Conservation (phyloP, 1,140 invertebrate species). For the Caenorhabditis elegans region DNA sequence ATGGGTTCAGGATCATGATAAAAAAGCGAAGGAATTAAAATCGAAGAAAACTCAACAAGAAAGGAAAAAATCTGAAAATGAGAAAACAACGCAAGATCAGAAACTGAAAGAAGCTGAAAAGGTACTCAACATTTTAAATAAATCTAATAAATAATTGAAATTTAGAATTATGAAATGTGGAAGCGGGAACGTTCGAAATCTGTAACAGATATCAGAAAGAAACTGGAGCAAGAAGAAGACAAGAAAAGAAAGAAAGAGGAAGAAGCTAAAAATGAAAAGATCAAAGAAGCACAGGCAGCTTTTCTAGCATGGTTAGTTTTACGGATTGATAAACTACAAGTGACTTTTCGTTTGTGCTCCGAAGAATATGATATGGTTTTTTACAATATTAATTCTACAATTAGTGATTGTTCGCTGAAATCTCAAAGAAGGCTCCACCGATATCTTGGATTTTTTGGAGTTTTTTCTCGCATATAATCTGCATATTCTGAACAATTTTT, state of each 20-base stretch:
- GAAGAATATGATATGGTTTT: no score
- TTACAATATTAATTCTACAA: no score
- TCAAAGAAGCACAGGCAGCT: conserved; percentile 2
- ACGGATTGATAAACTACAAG: no score
- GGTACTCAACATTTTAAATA: background rate
- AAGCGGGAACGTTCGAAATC: conserved; percentile 13
- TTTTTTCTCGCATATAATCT: no score
- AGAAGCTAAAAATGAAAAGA: conserved; percentile 6
- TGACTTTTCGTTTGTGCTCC: no score
- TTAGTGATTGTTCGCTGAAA: no score
- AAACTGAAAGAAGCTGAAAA: conserved; percentile 30
- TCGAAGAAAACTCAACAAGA: background rate
- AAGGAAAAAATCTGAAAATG: background rate
- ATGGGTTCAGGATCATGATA: conserved; percentile 20
- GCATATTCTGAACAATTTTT: no score
- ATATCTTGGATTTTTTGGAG: no score
- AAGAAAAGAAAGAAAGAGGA: background rate
- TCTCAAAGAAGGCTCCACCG: no score
- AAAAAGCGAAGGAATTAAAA: background rate
- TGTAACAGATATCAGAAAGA: background rate
- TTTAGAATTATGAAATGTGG: conserved; percentile 28
- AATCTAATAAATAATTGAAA: background rate
- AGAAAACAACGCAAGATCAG: background rate
- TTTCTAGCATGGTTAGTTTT: conserved; percentile 28
- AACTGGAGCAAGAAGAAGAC: background rate